phyloP scores from a whole-genome alignment of 2,797 vertebrate species.

The Malacoctenus gilli region DNA sequence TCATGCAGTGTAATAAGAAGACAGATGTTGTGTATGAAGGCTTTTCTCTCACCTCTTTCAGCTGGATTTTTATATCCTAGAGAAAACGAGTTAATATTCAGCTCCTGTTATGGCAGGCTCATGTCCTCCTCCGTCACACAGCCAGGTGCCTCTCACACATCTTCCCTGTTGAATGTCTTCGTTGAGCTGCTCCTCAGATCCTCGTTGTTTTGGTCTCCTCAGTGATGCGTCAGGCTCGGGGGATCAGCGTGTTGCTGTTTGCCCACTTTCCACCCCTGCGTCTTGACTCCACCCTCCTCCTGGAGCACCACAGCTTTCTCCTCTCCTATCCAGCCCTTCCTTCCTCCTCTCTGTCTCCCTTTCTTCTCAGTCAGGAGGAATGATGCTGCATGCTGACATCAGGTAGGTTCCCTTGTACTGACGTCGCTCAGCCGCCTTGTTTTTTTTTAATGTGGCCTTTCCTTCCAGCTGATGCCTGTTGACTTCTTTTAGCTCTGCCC shows the following conservation, averaged over 20 bases:
- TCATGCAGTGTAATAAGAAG: background rate
- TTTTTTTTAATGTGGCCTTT: constrained; percentile 14
- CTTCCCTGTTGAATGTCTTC: constrained; percentile 15
- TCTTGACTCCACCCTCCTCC: constrained; percentile 72
- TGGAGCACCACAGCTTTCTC: constrained; percentile 21
- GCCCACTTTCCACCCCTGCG: constrained; percentile 61
- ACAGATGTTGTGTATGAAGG: background rate
- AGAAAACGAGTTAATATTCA: background rate
- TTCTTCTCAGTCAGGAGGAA: background rate
- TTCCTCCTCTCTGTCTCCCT: constrained; percentile 25
- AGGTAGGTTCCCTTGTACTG: background rate
- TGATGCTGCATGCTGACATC: constrained; percentile 4
- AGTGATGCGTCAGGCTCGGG: constrained; percentile 46
- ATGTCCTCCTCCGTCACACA: constrained; percentile 22
- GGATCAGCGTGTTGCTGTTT: constrained; percentile 65
- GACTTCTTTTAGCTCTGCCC: constrained; percentile 22
- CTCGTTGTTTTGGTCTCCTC: constrained; percentile 55
- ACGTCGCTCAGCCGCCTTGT: constrained; percentile 21
- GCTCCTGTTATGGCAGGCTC: constrained; percentile 25
- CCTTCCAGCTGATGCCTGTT: constrained; percentile 3
- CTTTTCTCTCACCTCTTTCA: constrained; percentile 49
- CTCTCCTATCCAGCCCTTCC: constrained; percentile 21
- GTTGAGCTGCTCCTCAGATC: constrained; percentile 38
- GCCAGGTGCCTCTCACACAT: constrained; percentile 28
- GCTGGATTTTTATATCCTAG: constrained; percentile 15